phyloP scores from a whole-genome alignment of 1,140 invertebrate species.

The Neocloeon triangulifer region DNA sequence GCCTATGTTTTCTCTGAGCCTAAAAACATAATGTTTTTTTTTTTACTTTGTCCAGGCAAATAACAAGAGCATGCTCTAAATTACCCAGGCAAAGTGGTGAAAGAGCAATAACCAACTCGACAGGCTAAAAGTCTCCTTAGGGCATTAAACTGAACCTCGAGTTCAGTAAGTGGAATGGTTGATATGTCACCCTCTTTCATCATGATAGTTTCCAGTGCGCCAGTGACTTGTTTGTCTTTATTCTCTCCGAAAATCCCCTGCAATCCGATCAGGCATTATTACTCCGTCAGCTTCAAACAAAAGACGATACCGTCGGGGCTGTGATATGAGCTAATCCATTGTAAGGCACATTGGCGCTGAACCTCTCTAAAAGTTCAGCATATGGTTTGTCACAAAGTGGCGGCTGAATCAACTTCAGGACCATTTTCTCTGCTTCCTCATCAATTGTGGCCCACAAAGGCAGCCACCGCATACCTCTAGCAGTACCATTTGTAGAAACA shows the following conservation, averaged over 20 bases:
- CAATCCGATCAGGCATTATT: conserved; percentile 10
- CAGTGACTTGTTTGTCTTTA: conserved; percentile 87
- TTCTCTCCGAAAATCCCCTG: conserved; percentile 92
- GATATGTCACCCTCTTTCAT: conserved; percentile 43
- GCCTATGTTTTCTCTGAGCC: conserved; percentile 87
- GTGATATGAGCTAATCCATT: conserved; percentile 90
- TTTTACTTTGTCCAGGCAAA: not conserved
- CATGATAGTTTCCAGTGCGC: conserved; percentile 50
- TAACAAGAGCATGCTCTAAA: too few species aligned
- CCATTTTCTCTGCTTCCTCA: conserved; percentile 81
- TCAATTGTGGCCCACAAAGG: conserved; percentile 73
- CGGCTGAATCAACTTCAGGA: conserved; percentile 61
- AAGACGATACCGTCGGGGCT: conserved; percentile 82
- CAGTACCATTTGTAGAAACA: conserved; percentile 65
- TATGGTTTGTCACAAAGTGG: conserved; percentile 32
- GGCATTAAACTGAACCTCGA: conserved; percentile 88
- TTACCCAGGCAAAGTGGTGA: conserved; percentile 72
- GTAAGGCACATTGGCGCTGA: conserved; percentile 95
- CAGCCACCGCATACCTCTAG: conserved; percentile 65
- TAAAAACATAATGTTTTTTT: conserved; percentile 20
- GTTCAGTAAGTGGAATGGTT: conserved; percentile 32
- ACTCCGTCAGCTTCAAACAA: conserved; percentile 2
- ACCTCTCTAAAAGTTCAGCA: conserved; percentile 60
- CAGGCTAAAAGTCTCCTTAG: conserved; percentile 81
- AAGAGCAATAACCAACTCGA: conserved; percentile 92